Evolutionary conservation across 2,113 vertebrate genomes (phyloP).

Genomic region (Sylvia atricapilla): DNA sequence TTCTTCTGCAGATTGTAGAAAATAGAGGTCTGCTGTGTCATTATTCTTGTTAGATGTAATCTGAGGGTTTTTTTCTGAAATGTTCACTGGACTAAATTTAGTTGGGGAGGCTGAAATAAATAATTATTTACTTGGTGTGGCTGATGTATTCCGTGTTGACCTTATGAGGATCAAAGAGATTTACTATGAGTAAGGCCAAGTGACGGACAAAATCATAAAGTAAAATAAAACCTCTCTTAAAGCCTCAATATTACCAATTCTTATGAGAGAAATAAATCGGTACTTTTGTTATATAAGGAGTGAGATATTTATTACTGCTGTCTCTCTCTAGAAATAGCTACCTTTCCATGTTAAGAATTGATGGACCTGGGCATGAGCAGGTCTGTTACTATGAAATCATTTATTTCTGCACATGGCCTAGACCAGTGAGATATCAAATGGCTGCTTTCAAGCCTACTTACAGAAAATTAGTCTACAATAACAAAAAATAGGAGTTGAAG

Average conservation of each 20-base stretch:
- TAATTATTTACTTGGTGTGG: neutral
- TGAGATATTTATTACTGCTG: neutral
- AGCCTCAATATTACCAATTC: neutral
- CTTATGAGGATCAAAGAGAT: neutral
- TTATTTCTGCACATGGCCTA: neutral
- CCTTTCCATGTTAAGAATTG: neutral
- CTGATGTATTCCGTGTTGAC: neutral
- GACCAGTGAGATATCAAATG: neutral
- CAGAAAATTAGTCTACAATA: neutral
- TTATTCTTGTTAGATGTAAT: neutral
- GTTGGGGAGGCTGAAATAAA: neutral
- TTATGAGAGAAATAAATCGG: neutral
- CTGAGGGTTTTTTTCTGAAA: neutral
- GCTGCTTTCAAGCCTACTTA: neutral
- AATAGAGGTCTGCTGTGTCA: neutral
- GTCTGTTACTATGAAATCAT: neutral
- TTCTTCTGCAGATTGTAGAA: neutral
- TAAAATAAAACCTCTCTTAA: neutral
- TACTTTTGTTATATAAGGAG: neutral
- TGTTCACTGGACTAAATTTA: neutral
- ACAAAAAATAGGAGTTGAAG: neutral
- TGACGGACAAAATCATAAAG: neutral
- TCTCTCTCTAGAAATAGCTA: neutral
- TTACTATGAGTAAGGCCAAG: neutral
- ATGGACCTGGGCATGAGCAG: neutral